Percentiles rank a stretch among this genome's conserved stretches.
phyloP scores from a whole-genome alignment of 2,888 invertebrate genomes.

The Allolobophora icterica region DNA sequence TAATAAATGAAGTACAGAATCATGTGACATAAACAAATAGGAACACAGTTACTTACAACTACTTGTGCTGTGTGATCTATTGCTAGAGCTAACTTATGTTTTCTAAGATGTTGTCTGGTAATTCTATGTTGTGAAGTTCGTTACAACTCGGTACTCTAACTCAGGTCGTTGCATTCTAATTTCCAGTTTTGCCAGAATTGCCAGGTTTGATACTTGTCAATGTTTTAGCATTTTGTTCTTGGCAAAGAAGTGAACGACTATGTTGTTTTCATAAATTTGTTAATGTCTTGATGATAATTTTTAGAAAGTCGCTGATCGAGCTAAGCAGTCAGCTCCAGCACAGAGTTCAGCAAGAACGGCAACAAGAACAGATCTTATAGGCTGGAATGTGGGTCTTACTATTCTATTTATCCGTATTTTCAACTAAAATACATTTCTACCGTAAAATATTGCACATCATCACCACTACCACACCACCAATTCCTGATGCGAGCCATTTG shows the following conservation, averaged over 20 bases:
- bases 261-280: not conserved
- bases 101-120: no score
- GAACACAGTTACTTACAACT: no score
- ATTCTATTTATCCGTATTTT: not conserved
- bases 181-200: no score
- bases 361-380: not conserved
- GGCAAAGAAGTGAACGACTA: not conserved
- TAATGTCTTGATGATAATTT: not conserved
- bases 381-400: not conserved
- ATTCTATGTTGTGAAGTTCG: not conserved
- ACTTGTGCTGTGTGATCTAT: no score
- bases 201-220: no score
- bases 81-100: no score
- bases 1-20: no score
- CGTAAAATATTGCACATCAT: not conserved
- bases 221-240: not conserved
- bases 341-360: not conserved
- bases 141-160: no score
- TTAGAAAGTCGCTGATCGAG: constrained; percentile 28
- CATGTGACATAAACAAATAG: no score
- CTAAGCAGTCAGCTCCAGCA: not conserved
- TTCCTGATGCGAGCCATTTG: no score
- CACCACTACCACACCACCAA: not conserved
- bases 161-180: no score
- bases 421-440: not conserved